These are phyloP conservation scores for Neoseiulus cucumeris DNA, from an alignment of 1,140 invertebrate genomes.

Conservation along the genomic window DNA sequence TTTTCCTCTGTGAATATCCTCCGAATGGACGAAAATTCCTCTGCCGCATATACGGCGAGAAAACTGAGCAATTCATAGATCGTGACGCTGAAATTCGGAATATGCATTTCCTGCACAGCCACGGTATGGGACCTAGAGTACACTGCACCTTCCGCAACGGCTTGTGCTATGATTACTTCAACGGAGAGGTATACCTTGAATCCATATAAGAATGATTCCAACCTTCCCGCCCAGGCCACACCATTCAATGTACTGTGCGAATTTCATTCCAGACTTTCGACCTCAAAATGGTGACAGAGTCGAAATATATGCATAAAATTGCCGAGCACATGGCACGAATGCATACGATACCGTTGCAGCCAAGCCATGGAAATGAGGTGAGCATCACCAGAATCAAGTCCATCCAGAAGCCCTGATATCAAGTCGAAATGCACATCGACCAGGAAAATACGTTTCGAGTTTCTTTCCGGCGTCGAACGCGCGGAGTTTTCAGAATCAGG, in stretches of 20 bases:
- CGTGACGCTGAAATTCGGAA: slow-evolving; percentile 53
- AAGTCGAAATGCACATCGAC: too few species aligned
- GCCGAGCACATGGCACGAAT: slow-evolving; percentile 58
- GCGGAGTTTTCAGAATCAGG: too few species aligned
- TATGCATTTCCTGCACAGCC: slow-evolving; percentile 45
- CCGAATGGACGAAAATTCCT: slow-evolving; percentile 46
- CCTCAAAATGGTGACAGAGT: slow-evolving; percentile 42
- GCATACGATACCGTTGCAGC: slow-evolving; percentile 30
- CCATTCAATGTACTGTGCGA: too few species aligned
- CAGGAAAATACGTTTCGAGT: too few species aligned
- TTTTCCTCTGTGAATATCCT: slow-evolving; percentile 50
- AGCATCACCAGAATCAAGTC: too few species aligned
- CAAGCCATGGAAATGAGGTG: too few species aligned
- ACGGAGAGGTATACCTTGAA: slow-evolving; percentile 42
- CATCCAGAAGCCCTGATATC: too few species aligned
- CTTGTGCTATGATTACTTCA: slow-evolving; percentile 71
- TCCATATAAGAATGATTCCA: too few species aligned
- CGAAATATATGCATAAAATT: slow-evolving; percentile 38
- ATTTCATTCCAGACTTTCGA: slow-evolving; percentile 32
- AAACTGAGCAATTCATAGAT: slow-evolving; percentile 81
- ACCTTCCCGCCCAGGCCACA: too few species aligned
- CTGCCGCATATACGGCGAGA: slow-evolving; percentile 74
- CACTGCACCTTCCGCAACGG: slow-evolving; percentile 87
- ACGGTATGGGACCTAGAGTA: slow-evolving; percentile 56
- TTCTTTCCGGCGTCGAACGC: too few species aligned